These are phyloP conservation scores for Manis crassicaudata DNA, from an alignment of 2,797 vertebrate species.

Conservation along the genomic window DNA sequence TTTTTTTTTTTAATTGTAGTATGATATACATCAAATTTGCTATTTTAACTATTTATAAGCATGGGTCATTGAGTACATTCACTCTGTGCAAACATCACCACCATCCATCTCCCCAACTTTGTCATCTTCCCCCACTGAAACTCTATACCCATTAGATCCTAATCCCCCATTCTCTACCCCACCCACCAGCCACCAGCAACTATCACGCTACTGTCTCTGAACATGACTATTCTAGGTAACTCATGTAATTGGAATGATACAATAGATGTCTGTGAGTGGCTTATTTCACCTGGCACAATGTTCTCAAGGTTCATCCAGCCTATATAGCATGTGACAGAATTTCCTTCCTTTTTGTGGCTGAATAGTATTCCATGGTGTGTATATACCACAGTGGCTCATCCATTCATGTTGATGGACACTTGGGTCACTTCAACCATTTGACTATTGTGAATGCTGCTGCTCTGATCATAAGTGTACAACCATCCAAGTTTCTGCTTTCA, in stretches of 20 bases:
- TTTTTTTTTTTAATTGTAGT: background rate
- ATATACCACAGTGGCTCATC: background rate
- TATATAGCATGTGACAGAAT: background rate
- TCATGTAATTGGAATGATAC: background rate
- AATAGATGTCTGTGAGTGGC: background rate
- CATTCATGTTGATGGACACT: background rate
- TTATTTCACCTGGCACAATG: background rate
- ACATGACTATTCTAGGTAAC: background rate
- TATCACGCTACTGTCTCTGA: background rate
- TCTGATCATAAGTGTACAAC: background rate
- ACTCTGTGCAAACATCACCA: background rate
- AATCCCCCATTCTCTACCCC: no score
- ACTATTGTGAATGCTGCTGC: background rate
- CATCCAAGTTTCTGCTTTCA: background rate
- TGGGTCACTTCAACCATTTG: background rate
- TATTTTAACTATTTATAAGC: background rate
- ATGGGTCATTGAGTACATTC: background rate
- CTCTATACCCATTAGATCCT: background rate
- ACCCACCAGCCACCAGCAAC: background rate
- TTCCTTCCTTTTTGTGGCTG: background rate
- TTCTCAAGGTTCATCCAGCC: background rate
- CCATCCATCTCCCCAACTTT: background rate
- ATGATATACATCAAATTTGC: background rate
- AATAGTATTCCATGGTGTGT: background rate
- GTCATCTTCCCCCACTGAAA: background rate